phyloP scores from a whole-genome alignment of 2,888 invertebrate species.

The Plusia festucae region DNA sequence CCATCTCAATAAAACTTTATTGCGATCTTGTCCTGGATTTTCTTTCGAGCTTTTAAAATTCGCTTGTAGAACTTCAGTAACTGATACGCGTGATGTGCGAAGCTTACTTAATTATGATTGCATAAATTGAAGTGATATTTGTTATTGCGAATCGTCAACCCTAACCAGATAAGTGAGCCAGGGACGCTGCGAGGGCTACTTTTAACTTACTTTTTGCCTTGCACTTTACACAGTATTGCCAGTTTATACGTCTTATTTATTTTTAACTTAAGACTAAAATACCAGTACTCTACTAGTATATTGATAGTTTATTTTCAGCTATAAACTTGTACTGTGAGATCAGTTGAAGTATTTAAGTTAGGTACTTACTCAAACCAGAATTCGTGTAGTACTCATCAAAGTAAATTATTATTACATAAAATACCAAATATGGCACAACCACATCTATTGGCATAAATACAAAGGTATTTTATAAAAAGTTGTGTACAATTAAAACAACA shows the following conservation, averaged over 20 bases:
- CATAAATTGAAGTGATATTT: not conserved
- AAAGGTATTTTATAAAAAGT: too few species aligned
- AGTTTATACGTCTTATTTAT: slow-evolving; percentile 63
- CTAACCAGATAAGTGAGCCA: slow-evolving; percentile 28
- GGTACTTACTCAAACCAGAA: not conserved
- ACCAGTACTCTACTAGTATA: slow-evolving; percentile 20
- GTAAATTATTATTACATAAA: not conserved
- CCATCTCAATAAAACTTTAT: slow-evolving; percentile 14
- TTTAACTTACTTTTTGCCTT: slow-evolving; percentile 43
- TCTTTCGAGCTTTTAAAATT: too few species aligned
- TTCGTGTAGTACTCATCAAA: not conserved
- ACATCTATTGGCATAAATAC: too few species aligned
- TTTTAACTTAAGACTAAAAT: slow-evolving; percentile 61
- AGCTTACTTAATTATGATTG: not conserved
- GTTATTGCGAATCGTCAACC: slow-evolving; percentile 21
- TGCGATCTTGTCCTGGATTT: not conserved
- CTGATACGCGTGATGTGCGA: not conserved
- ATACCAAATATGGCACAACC: not conserved
- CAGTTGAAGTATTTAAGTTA: not conserved
- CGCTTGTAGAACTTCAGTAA: not conserved
- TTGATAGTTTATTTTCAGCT: slow-evolving; percentile 27
- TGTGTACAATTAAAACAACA: not conserved
- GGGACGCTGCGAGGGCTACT: slow-evolving; percentile 26
- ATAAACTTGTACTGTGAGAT: slow-evolving; percentile 13
- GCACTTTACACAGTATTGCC: slow-evolving; percentile 51